Percentiles rank a stretch among this genome's conserved stretches.
These are phyloP conservation scores for Campoletis raptor DNA, from an alignment of 2,888 invertebrate genomes.

Conservation along the genomic window DNA sequence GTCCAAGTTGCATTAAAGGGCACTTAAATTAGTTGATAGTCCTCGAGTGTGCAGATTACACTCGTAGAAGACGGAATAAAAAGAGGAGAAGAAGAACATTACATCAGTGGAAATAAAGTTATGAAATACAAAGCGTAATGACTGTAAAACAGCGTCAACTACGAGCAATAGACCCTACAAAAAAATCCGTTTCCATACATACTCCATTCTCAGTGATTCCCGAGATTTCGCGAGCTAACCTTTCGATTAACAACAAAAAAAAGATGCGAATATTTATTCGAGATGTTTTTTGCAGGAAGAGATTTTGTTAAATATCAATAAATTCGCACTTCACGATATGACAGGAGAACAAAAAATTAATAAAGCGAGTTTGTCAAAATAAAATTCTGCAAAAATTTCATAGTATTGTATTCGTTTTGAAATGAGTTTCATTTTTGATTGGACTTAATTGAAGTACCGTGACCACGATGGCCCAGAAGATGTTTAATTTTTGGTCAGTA, in stretches of 20 bases:
- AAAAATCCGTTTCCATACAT: slow-evolving; percentile 15
- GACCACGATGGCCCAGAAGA: too few relatives aligned
- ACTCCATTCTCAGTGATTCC: background rate
- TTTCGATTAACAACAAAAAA: background rate
- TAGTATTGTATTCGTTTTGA: too few relatives aligned
- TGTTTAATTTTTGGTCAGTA: too few relatives aligned
- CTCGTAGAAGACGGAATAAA: slow-evolving; percentile 22
- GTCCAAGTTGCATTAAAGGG: slow-evolving; percentile 58
- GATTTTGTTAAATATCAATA: background rate
- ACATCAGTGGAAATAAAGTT: slow-evolving; percentile 82
- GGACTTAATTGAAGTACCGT: too few relatives aligned
- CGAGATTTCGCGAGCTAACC: slow-evolving; percentile 2
- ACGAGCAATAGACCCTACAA: slow-evolving; percentile 3
- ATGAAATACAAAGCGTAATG: slow-evolving; percentile 80
- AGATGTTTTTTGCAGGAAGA: background rate
- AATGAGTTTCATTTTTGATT: too few relatives aligned
- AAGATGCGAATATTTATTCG: background rate
- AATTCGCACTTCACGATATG: background rate
- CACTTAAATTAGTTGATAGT: slow-evolving; percentile 63
- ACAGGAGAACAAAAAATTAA: too few relatives aligned
- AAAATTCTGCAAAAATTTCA: too few relatives aligned
- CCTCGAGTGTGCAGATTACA: slow-evolving; percentile 33
- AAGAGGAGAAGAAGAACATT: slow-evolving; percentile 68
- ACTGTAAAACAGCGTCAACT: slow-evolving; percentile 73
- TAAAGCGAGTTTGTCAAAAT: too few relatives aligned